Percentiles rank a stretch among this genome's conserved stretches.
Conservation (phyloP, 2,113 vertebrate species). For the Seriola aureovittata region DNA sequence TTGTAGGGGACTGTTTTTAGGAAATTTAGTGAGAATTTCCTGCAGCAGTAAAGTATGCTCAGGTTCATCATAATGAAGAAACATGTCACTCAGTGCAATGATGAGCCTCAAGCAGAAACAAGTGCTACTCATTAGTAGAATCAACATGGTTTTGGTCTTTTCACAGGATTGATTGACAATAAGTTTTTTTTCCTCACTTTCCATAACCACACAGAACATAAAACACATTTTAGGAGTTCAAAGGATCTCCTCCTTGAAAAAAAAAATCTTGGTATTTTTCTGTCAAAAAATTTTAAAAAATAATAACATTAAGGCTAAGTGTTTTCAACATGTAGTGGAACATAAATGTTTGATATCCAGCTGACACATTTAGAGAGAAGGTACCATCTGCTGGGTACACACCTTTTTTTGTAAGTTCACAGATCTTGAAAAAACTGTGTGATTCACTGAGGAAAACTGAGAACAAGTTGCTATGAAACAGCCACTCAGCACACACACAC, state of each 20-base stretch:
- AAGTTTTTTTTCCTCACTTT: too few relatives aligned
- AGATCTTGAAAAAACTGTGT: not conserved
- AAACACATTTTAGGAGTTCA: too few relatives aligned
- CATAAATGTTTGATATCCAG: not conserved
- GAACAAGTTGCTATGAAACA: not conserved
- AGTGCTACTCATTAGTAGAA: not conserved
- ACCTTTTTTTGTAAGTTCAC: not conserved
- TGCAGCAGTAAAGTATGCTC: too few relatives aligned
- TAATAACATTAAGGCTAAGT: not conserved
- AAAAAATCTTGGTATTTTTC: not conserved
- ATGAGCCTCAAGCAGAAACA: not conserved
- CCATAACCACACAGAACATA: too few relatives aligned
- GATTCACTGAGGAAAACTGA: constrained; percentile 17
- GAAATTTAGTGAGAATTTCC: too few relatives aligned
- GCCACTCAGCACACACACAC: not conserved
- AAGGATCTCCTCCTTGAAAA: too few relatives aligned
- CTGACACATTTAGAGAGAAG: not conserved
- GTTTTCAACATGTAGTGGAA: not conserved
- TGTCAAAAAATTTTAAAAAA: not conserved
- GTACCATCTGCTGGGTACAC: too few relatives aligned
- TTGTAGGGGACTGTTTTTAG: too few relatives aligned
- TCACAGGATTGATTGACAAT: too few relatives aligned
- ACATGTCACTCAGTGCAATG: not conserved
- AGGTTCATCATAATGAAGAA: not conserved
- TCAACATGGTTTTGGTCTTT: not conserved